A percentile compares a stretch with the other conserved stretches of the same genome.
phyloP scores from a whole-genome alignment of 2,888 invertebrate genomes.

The Tetragnatha montana region DNA sequence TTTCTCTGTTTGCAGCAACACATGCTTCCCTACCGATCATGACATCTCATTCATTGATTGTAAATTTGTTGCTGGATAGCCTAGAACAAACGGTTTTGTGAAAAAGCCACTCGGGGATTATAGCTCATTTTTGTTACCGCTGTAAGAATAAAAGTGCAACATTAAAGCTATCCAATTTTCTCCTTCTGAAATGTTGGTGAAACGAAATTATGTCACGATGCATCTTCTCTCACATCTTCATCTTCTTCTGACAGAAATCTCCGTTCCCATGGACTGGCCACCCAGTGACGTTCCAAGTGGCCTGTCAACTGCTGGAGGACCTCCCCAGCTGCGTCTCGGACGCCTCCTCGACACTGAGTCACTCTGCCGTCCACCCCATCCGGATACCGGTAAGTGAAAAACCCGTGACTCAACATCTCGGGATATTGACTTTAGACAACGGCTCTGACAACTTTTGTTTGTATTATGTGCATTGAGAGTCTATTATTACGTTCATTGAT shows the following conservation, averaged over 20 bases:
- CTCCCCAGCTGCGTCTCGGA: slow-evolving; percentile 9
- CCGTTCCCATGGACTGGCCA: slow-evolving; percentile 27
- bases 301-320: slow-evolving; percentile 24
- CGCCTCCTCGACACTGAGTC: slow-evolving; percentile 30
- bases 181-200: too few relatives aligned
- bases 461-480: background rate
- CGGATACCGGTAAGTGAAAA: slow-evolving; percentile 43
- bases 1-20: too few relatives aligned
- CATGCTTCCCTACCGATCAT: too few relatives aligned
- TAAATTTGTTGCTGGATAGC: too few relatives aligned
- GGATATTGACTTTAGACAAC: slow-evolving; percentile 11
- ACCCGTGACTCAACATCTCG: slow-evolving; percentile 24
- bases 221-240: background rate
- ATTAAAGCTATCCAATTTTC: too few relatives aligned
- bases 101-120: too few relatives aligned
- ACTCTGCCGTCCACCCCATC: slow-evolving; percentile 3
- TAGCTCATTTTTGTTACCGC: too few relatives aligned
- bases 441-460: background rate
- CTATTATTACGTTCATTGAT: background rate
- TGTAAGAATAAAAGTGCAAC: too few relatives aligned
- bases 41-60: too few relatives aligned
- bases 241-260: background rate
- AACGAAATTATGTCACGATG: too few relatives aligned
- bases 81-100: too few relatives aligned
- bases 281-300: slow-evolving; percentile 21